These are phyloP conservation scores for Calliopsis andreniformis DNA, from an alignment of 1,140 invertebrate genomes.

Conservation along the genomic window DNA sequence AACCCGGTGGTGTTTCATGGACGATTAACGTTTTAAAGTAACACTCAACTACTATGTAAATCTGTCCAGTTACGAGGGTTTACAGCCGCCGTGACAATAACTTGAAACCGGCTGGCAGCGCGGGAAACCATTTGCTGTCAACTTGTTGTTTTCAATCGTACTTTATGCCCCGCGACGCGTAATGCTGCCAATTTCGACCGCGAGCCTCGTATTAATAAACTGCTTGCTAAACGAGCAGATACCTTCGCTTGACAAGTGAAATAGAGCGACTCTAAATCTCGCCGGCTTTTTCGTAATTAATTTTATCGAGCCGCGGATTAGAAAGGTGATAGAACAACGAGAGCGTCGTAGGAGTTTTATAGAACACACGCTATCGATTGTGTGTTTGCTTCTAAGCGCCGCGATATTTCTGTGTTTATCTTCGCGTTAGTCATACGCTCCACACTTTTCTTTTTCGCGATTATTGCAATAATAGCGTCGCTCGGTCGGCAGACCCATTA, in stretches of 20 bases:
- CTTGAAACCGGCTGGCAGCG: slow-evolving; percentile 20
- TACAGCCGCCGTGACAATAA: slow-evolving; percentile 2
- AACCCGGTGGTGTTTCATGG: not conserved
- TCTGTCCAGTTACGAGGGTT: slow-evolving; percentile 8
- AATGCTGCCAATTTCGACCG: not conserved
- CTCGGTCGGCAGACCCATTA: not conserved
- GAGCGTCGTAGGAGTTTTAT: not conserved
- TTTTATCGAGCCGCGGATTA: not conserved
- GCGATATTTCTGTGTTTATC: slow-evolving; percentile 27
- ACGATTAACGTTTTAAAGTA: slow-evolving; percentile 9
- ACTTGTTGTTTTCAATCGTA: slow-evolving; percentile 4
- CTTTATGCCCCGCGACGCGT: not conserved
- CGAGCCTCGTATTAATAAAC: slow-evolving; percentile 13
- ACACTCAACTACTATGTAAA: slow-evolving; percentile 26
- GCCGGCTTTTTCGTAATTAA: not conserved
- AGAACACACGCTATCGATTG: not conserved
- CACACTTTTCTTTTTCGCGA: not conserved
- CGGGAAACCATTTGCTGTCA: not conserved
- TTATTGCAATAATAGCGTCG: not conserved
- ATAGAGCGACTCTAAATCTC: too few relatives aligned
- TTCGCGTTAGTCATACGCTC: slow-evolving; percentile 13
- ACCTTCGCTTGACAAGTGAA: too few relatives aligned
- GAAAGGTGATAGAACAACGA: not conserved
- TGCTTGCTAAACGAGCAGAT: not conserved
- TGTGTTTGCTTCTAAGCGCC: slow-evolving; percentile 1